Evolutionary conservation across 2,888 invertebrate genomes (phyloP), one percentile per base, ranked within the genome.

Genomic region (Hemaris fuciformis): DNA sequence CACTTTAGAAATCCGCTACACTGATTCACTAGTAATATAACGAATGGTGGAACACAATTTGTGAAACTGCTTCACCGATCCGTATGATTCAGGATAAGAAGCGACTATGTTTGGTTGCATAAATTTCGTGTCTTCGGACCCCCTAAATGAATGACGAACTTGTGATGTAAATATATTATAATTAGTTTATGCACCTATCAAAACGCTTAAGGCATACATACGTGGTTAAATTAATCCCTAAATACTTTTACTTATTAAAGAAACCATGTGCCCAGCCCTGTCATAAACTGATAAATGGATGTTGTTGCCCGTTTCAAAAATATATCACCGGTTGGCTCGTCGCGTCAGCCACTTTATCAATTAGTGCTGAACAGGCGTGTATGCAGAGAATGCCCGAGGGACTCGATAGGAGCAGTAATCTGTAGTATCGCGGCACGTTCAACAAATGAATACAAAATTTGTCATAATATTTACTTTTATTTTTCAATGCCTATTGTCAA

Each of bases 281-380:
- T 10, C 13, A n/a, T n/a, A 38, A 4, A 38, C 4, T 38, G 38
- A 38, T 38, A 38, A 38, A 38, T 38, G n/a, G 1, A 38, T 38
- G 38, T 64, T 74, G 72, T 70, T n/a, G n/a, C n/a, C 59, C 66
- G 67, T 79, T 76, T 73, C 70, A 74, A 73, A 74, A 71, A 66
- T 61, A 62, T 60, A 61, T 67, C 60, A 64, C 65, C 61, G 64
- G 53, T 60, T 66, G 62, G 60, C 57, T 62, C 67, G 64, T 64
- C 69, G 67, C 66, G 75, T 73, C 69, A 66, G 70, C 80, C 83
- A 87, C 85, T 89, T 88, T 84, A 85, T 85, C 88, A 89, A 88
- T 90, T 89, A 80, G 68, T 43, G 57, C 20, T 22, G 56, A 38
- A 15, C 57, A 46, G 61, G 25, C 42, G 25, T 20, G 18, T 7